Percentiles rank a stretch among this genome's conserved stretches.
Evolutionary conservation across 2,888 invertebrate genomes (phyloP).

Genomic region (Tetragnatha montana): DNA sequence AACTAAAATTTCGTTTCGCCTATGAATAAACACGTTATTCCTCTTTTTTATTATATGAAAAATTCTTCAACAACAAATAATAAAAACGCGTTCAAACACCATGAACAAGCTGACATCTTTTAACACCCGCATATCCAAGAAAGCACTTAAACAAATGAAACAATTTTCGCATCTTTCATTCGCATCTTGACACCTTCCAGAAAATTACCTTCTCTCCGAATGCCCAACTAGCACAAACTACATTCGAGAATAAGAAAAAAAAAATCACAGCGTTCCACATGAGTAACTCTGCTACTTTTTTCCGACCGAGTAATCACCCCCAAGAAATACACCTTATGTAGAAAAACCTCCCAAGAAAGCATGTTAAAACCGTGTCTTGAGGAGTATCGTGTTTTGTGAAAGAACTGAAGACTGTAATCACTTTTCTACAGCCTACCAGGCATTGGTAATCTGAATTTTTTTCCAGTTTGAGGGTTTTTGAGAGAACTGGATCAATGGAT

Average conservation of each 20-base stretch:
- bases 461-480: background rate
- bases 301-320: constrained; percentile 14
- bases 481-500: constrained; percentile 14
- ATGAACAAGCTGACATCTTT: too few species aligned
- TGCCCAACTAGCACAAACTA: background rate
- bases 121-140: background rate
- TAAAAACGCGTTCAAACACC: too few species aligned
- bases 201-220: background rate
- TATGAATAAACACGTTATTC: too few species aligned
- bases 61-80: too few species aligned
- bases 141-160: background rate
- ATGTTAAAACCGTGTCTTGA: background rate
- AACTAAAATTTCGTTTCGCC: too few species aligned
- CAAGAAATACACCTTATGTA: constrained; percentile 5
- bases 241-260: background rate
- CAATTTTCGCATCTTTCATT: background rate
- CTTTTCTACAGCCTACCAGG: constrained; percentile 2
- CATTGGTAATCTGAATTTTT: background rate
- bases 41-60: too few species aligned
- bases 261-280: constrained; percentile 23
- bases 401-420: constrained; percentile 21
- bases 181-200: background rate
- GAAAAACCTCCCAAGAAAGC: constrained; percentile 6
- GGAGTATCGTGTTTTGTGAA: constrained; percentile 20
- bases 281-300: constrained; percentile 8